Conservation (phyloP, 2,888 invertebrate genomes). For the Acrocyrtus sp. region DNA sequence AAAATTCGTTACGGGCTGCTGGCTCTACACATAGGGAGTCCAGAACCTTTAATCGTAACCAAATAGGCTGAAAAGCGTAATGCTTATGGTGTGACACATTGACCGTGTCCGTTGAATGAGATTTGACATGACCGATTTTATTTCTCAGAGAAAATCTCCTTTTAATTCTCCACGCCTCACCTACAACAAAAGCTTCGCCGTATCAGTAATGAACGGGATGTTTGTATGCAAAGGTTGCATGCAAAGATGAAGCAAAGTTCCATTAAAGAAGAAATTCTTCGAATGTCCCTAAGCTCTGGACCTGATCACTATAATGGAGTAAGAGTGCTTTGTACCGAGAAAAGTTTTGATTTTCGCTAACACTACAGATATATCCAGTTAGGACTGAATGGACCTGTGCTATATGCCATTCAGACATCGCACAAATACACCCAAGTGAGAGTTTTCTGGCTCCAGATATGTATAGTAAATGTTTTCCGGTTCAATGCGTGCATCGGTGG, state of each 20-base stretch:
- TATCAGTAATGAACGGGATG: background rate
- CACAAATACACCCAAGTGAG: too few species aligned
- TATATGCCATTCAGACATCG: too few species aligned
- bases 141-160: background rate
- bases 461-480: background rate
- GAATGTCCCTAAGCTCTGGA: background rate
- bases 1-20: constrained; percentile 56
- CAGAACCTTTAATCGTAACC: constrained; percentile 51
- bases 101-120: constrained; percentile 56
- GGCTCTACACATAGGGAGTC: constrained; percentile 50
- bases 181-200: background rate
- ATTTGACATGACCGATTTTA: constrained; percentile 52
- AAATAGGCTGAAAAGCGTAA: constrained; percentile 51
- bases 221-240: background rate
- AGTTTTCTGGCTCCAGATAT: too few species aligned
- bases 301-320: too few species aligned
- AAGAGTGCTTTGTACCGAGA: too few species aligned
- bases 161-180: background rate
- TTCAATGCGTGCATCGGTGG: background rate
- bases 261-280: background rate
- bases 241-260: background rate
- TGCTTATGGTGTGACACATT: constrained; percentile 54
- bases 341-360: too few species aligned
- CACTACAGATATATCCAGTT: too few species aligned
- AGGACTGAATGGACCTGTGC: too few species aligned